Evolutionary conservation across 2,113 vertebrate species (phyloP), one percentile per base, ranked within the genome.

Genomic region (Daubentonia madagascariensis): DNA sequence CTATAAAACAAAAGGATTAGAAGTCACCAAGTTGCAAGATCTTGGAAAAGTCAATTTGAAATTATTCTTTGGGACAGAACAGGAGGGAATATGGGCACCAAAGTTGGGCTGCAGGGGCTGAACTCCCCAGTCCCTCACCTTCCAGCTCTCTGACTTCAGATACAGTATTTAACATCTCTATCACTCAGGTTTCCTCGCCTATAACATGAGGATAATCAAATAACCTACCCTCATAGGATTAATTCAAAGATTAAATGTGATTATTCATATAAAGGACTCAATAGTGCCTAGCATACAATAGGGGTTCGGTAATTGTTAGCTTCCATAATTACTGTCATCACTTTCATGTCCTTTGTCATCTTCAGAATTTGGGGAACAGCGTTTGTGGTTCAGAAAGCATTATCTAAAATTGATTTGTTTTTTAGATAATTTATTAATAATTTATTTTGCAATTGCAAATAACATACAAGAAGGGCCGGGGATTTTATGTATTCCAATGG

Each of bases 391-490:
- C 50, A 76, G 84, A 70, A 72, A 72, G 57, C 57, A 86, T 18
- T 35, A 57, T 65, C 43, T 80, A 65, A 63, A 96, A 61, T 1
- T 48, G 76, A 85, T 85, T 28, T 92, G 8, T 30, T 95, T 90
- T 78, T 68, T 63, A 91, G 63, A 90, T 18, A 83, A 43, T 43
- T 87, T 81, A n/a, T n/a, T n/a, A n/a, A n/a, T n/a, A 52, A 79
- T 59, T 86, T 63, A 78, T 73, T 96, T 90, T 68, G 37, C 8
- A 63, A 76, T 5, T 93, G 78, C 40, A 90, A 95, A 52, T 37
- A 94, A 57, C 40, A 88, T 20, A 78, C 35, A 52, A 70, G 54
- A 85, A 93, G 50, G 54, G 50, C 23, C 85, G n/a, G 17, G 72
- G 65, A 59, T 8, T 54, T 81, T 50, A 40, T 65, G 20, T 37